Base-by-base conservation (phyloP, 2,797 vertebrate species). In the Apogon talboti region DNA sequence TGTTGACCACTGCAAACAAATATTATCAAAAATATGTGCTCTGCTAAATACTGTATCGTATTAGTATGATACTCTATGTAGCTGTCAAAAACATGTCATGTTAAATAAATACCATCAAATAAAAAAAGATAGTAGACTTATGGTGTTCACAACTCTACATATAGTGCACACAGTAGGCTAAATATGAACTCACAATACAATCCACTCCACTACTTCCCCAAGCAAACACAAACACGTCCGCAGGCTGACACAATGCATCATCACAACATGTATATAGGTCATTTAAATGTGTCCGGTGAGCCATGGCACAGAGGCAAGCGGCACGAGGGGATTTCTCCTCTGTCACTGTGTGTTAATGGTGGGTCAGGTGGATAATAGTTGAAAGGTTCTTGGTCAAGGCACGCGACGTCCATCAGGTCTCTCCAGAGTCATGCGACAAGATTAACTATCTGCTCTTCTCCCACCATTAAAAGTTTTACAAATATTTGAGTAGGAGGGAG, bases 191-290 rank as follows among this genome's bases (percentile, higher is more conserved):
- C 13, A n/a, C 37, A 11, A 60, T n/a, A 35, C 42, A 50, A 44
- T 60, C 21, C 21, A 19, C 13, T 50, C 42, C 11, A 14, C 49
- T 50, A 10, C 28, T 14, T n/a, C 33, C 14, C 8, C 15, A 33
- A 13, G 21, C 60, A 59, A 55, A 71, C 42, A 70, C 42, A 59
- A 64, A 52, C 44, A 43, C 66, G 70, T 78, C 49, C 18, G 45
- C 63, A 58, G 48, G 64, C 70, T 76, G 81, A 77, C 75, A 74
- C 4, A 82, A 69, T 82, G 76, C 86, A 66, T 76, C 65, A 56
- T 71, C 81, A 80, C 30, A 4, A 73, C 76, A 83, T 68, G 72
- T 83, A 83, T 85, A 61, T 89, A 83, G 88, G 87, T 87, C 83
- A 87, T 71, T 63, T 65, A 57, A 81, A 64, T 16, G 53, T 69